phyloP scores from a whole-genome alignment of 2,797 vertebrate species.

The Spatula clypeata region DNA sequence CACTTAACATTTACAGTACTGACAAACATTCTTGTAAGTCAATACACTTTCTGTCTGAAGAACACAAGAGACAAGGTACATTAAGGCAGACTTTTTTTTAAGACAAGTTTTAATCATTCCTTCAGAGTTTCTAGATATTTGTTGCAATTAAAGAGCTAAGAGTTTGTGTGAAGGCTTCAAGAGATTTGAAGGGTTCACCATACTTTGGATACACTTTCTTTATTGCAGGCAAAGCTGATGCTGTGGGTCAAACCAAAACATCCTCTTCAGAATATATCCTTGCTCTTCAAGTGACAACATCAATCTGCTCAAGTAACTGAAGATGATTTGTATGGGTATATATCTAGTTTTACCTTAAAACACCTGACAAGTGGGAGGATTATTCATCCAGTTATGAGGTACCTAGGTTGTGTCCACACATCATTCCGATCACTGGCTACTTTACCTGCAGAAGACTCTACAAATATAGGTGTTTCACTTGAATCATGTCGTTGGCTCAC shows the following conservation, averaged over 20 bases:
- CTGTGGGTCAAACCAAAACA: neutral
- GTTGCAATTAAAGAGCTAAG: neutral
- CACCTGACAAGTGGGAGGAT: neutral
- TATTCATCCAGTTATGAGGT: neutral
- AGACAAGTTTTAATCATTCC: neutral
- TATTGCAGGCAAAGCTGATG: neutral
- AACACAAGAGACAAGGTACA: neutral
- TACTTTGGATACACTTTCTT: neutral
- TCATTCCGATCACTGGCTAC: conserved; percentile 6
- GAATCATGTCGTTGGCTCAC: conserved; percentile 48
- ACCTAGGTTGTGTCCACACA: neutral
- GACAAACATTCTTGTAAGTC: neutral
- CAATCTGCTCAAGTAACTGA: neutral
- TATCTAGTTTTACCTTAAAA: neutral
- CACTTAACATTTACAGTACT: neutral
- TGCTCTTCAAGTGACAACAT: neutral
- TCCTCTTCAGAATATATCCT: neutral
- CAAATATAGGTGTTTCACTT: neutral
- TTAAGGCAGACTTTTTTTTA: neutral
- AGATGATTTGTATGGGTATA: neutral
- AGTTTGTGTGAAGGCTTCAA: neutral
- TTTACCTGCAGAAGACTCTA: conserved; percentile 42
- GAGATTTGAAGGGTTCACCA: neutral
- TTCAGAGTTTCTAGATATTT: neutral
- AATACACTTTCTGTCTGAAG: neutral